Base-by-base conservation (phyloP, 1,140 invertebrate genomes). In the Drosophila sulfurigaster region DNA sequence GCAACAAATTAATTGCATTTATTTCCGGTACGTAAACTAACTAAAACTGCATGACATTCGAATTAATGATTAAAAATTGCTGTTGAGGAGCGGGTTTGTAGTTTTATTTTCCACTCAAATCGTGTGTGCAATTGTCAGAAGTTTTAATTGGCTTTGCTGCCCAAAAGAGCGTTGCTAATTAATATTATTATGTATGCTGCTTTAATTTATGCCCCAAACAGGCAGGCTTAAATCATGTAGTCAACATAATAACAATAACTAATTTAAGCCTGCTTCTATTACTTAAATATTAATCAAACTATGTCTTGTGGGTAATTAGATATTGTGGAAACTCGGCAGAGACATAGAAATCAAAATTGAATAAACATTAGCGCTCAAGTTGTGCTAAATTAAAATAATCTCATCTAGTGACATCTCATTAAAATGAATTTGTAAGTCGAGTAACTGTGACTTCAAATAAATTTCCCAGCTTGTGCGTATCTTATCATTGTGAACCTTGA, bases 1-100 rank as follows among this genome's bases (percentile, higher is more conserved):
- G 56, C 66, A 35, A 62, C 10, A 78, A 75, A 78, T 75, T 75
- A 78, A 75, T 78, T 78, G 60, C 48, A 51, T 69, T 78, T 70
- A 75, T 57, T 67, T 67, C 46, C 56, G 64, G 16, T 67, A 30
- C 64, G 46, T 45, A 68, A 57, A 46, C 45, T 13, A 59, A 69
- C 72, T 65, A 75, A 75, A 70, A 70, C 56, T 46, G 13, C 43
- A 15, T 60, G 60, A 48, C 66, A 75, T 45, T 46, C 48, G 30
- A 70, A 78, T 65, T 70, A 70, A 64, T 70, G 43, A 28, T 54
- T 28, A 15, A 54, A 38, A 65, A 71, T 38, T 48, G 3, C 28
- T 13, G 15, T 13, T 41, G 30, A 49, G 20, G 13, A 25, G 15
- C 49, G 11, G 32, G 60, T 41, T 45, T 28, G 54, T 60, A 43